phyloP scores from a whole-genome alignment of 2,888 invertebrate species.

The Hypomecis punctinalis region DNA sequence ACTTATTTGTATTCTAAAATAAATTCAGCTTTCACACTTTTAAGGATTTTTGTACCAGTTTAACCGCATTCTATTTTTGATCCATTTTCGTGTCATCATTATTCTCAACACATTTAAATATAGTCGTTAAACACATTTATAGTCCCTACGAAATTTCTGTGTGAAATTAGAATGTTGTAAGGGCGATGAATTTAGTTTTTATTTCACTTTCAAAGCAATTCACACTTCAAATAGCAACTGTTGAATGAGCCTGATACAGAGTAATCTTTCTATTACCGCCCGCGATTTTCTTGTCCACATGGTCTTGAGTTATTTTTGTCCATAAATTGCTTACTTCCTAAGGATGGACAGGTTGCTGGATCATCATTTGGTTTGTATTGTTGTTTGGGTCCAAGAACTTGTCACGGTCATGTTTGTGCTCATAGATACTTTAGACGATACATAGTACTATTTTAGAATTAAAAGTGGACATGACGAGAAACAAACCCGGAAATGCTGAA shows the following conservation, averaged over 20 bases:
- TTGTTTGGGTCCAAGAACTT: slow-evolving; percentile 6
- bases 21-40: background rate
- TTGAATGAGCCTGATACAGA: slow-evolving; percentile 43
- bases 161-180: background rate
- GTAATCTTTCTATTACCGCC: slow-evolving; percentile 72
- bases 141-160: too few species aligned
- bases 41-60: too few species aligned
- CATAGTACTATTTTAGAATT: too few species aligned
- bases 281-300: slow-evolving; percentile 63
- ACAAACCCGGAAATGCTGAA: too few species aligned
- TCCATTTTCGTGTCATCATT: too few species aligned
- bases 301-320: slow-evolving; percentile 62
- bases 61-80: too few species aligned
- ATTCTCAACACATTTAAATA: too few species aligned
- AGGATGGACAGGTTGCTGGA: slow-evolving; percentile 6
- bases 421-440: too few species aligned
- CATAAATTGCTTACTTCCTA: slow-evolving; percentile 65
- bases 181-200: slow-evolving; percentile 22
- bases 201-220: slow-evolving; percentile 28
- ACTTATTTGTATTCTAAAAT: background rate
- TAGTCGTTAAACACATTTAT: too few species aligned
- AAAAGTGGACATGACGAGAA: too few species aligned
- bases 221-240: slow-evolving; percentile 34
- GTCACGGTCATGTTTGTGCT: background rate
- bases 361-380: slow-evolving; percentile 12